Evolutionary conservation across 2,113 vertebrate species (phyloP).

Genomic region (Cynocephalus volans): DNA sequence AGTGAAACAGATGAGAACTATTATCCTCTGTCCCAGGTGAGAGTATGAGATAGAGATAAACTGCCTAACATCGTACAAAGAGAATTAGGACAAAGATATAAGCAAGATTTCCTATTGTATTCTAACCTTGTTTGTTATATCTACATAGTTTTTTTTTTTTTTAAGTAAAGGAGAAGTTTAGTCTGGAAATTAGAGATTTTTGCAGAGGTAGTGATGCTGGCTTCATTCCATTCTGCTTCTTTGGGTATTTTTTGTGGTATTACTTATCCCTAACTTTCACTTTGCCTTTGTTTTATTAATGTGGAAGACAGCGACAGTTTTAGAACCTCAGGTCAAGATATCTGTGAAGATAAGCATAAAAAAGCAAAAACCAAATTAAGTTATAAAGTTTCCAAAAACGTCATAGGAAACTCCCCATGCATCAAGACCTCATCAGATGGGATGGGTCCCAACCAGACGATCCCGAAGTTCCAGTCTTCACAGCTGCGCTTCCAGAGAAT

Average conservation of each 20-base stretch:
- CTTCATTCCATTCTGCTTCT: not conserved
- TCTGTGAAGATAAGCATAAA: conserved; percentile 9
- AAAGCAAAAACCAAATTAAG: not conserved
- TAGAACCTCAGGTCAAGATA: not conserved
- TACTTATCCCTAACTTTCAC: not conserved
- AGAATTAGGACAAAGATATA: not conserved
- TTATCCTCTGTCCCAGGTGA: not conserved
- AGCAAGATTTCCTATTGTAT: not conserved
- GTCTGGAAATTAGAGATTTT: not conserved
- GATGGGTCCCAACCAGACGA: not conserved
- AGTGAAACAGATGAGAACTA: not conserved
- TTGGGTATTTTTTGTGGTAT: not conserved
- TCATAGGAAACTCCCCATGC: not conserved
- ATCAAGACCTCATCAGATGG: not conserved
- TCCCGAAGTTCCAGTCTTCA: not conserved
- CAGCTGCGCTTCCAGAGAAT: not conserved
- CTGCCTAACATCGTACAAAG: not conserved
- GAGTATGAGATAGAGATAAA: not conserved
- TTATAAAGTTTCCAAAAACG: not conserved
- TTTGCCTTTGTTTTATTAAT: not conserved
- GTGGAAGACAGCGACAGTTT: not conserved
- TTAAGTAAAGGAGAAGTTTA: not conserved
- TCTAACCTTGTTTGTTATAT: not conserved
- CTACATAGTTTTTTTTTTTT: not conserved
- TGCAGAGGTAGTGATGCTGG: not conserved